phyloP scores from a whole-genome alignment of 2,113 vertebrate genomes.

The Apeltes quadracus region DNA sequence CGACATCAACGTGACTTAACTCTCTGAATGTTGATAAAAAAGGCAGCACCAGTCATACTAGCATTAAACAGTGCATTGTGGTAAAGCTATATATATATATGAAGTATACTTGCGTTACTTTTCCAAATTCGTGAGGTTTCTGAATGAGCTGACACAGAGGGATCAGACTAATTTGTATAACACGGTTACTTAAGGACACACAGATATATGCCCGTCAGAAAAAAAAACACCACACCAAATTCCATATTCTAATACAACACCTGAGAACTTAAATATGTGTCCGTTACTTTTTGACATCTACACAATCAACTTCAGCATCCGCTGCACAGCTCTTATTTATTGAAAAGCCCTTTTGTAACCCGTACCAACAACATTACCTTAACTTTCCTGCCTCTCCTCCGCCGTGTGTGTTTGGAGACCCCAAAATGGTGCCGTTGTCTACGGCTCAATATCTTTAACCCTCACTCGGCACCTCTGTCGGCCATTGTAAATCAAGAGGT shows the following conservation, averaged over 20 bases:
- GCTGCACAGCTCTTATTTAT: neutral
- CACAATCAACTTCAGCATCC: neutral
- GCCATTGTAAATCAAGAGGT: too few relatives aligned
- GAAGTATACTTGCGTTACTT: neutral
- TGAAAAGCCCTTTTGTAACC: too few relatives aligned
- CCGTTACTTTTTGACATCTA: neutral
- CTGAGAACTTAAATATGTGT: too few relatives aligned
- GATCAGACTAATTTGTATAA: conserved; percentile 12
- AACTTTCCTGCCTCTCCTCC: neutral
- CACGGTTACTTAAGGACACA: conserved; percentile 6
- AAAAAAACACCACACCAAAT: neutral
- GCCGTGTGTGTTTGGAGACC: neutral
- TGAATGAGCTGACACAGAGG: too few relatives aligned
- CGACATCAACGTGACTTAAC: neutral
- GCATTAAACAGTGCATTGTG: neutral
- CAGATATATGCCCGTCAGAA: neutral
- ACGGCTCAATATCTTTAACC: neutral
- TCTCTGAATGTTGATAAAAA: conserved; percentile 16
- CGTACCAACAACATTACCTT: too few relatives aligned
- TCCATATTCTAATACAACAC: too few relatives aligned
- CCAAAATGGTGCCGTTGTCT: too few relatives aligned
- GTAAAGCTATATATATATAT: neutral
- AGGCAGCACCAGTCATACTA: neutral
- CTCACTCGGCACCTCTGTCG: neutral
- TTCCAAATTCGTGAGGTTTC: neutral